Evolutionary conservation across 2,797 vertebrate species (phyloP).

Genomic region (Enteromius radiatus): DNA sequence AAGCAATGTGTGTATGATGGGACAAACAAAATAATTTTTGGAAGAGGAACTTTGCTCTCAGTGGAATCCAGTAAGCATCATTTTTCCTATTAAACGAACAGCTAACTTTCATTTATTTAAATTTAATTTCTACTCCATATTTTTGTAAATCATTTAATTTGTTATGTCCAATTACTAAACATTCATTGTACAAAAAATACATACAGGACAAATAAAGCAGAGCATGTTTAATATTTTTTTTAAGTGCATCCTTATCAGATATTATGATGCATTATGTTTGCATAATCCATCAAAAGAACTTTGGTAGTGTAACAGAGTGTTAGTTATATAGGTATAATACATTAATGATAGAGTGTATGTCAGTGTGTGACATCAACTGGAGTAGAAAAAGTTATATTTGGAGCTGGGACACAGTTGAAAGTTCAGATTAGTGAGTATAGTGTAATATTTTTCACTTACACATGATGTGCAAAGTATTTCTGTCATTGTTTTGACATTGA

Average conservation of each 20-base stretch:
- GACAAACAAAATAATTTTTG: conserved; percentile 8
- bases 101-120: neutral
- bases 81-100: neutral
- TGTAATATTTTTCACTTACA: neutral
- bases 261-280: neutral
- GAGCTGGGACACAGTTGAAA: conserved; percentile 3
- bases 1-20: conserved; percentile 15
- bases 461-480: neutral
- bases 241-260: neutral
- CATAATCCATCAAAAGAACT: neutral
- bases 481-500: neutral
- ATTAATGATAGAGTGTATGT: conserved; percentile 13
- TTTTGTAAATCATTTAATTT: neutral
- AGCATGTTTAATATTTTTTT: neutral
- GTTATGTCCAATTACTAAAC: neutral
- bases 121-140: too few relatives aligned
- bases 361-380: conserved; percentile 32
- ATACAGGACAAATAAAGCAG: neutral
- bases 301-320: neutral
- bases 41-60: conserved; percentile 34
- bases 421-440: conserved; percentile 27
- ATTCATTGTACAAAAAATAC: neutral
- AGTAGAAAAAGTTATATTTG: conserved; percentile 41
- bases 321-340: neutral
- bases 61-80: conserved; percentile 32